Conservation (phyloP, 2,888 invertebrate genomes). For the Drosophila peninsularis region DNA sequence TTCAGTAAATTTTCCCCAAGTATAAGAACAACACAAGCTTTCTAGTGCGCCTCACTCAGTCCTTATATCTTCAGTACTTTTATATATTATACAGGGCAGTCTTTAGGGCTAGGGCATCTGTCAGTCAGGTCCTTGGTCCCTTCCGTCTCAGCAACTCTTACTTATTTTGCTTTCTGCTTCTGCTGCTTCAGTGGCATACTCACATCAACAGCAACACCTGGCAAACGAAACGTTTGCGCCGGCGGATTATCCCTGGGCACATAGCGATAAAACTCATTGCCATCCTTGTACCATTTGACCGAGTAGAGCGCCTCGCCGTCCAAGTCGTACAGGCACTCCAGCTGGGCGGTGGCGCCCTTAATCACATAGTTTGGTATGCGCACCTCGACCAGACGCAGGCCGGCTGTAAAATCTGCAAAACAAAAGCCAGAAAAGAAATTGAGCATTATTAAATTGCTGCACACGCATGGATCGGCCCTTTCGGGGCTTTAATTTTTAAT, state of each 20-base stretch:
- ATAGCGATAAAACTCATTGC: conserved; percentile 94
- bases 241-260: conserved; percentile 93
- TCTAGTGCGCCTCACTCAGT: no score
- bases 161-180: not conserved
- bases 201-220: conserved; percentile 94
- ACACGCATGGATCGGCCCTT: not conserved
- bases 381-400: conserved; percentile 90
- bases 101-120: not conserved
- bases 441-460: conserved; percentile 37
- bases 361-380: conserved; percentile 93
- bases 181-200: conserved; percentile 85
- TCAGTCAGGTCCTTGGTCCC: accelerated
- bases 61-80: no score
- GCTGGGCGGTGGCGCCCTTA: conserved; percentile 89
- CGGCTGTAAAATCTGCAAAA: conserved; percentile 85
- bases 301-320: conserved; percentile 93
- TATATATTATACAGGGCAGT: no score
- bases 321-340: conserved; percentile 93
- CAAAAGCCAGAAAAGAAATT: not conserved
- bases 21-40: no score
- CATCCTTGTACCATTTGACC: conserved; percentile 97
- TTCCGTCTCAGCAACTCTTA: not conserved
- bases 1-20: no score
- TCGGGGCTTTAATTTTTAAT: conserved; percentile 58
- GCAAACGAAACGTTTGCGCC: conserved; percentile 90